Evolutionary conservation across 2,888 invertebrate species (phyloP), one percentile per base, ranked within the genome.

Genomic region (Parelbella ahira): DNA sequence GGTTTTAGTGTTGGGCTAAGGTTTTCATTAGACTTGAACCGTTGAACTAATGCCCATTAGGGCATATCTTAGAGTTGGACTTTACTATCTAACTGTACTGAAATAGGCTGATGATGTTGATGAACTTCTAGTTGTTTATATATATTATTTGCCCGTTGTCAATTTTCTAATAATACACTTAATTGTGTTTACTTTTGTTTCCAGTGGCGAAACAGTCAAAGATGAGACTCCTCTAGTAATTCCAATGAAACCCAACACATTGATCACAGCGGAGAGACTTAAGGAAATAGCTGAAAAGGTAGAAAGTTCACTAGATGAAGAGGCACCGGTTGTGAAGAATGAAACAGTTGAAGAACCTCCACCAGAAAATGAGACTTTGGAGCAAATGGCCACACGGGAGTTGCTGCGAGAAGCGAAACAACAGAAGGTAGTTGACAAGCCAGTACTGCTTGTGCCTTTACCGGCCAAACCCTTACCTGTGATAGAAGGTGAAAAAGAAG

Each of bases 331-430:
- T 12, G 15, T 44, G 2, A 72, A 71, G 20, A 70, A 76, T 32
- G 58, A 70, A 7, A 50, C 36, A 4, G 15, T 29, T 4, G 33
- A 41, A n/a, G 42, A 49, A 4, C 38, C 51, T 58, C 32, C 25
- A 28, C 48, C 61, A 4, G 57, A 65, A 49, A 71, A 69, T 72
- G 80, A 66, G 58, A 69, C 74, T 0, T 44, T 84, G 11, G 94
- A 95, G 44, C 91, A 93, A 66, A 90, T 92, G 68, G 95, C 94
- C 9, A 91, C 92, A 0, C 86, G 90, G 47, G 94, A 95, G 76
- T 76, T 96, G 18, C 60, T 95, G 27, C 88, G 90, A 51, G 92
- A 91, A 59, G 73, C 88, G 0, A 79, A 77, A 11, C 78, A 84
- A 19, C 59, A 68, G 11, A 68, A 82, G 7, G 76, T 68, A 51